Evolutionary conservation across 2,888 invertebrate genomes (phyloP), one percentile per base, ranked within the genome.

Genomic region (Toxonevra muliebris): DNA sequence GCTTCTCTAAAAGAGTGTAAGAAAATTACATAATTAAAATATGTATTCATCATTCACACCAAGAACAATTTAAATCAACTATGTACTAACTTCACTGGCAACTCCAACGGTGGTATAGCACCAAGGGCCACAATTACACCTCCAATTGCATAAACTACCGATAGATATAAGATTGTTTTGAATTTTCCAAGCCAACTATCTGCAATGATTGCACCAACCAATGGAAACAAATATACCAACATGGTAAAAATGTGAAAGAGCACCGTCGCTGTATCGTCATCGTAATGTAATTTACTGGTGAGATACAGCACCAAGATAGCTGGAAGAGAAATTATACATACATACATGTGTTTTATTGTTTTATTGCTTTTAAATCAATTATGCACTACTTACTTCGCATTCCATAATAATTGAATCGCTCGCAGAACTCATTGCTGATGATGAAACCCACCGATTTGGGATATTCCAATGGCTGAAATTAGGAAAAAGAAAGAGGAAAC

Each of bases 351-450:
- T 59, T 60, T 13, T 17, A 52, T 48, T 4, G 1, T 15, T 30
- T 42, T 13, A 15, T 54, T 43, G 5, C 9, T 48, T 30, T 54
- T 19, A 12, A n/a, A 42, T 17, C 15, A 42, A 41, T 42, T 61
- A n/a, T n/a, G n/a, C 41, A 2, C 10, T 53, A 78, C 92, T 91
- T 88, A 97, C 96, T 93, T 89, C 94, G 91, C 92, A 97, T 94
- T 82, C 98, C 98, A 92, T 98, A 98, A 86, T 90, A 98, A 70
- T 93, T 94, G 87, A 98, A 98, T 77, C 98, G 88, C 86, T 98
- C 98, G 86, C 98, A 98, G 86, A 98, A 97, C 85, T 98, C 98
- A 91, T 97, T 98, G 85, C 92, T 91, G 75, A 98, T 89, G 79
- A 98, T 98, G 86, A 97, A 97, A 79, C 92, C 94, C 15, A 98